Percentiles rank a stretch among this genome's conserved stretches.
These are phyloP conservation scores for Vulpes ferrilata DNA, from an alignment of 2,113 vertebrate genomes.

Conservation along the genomic window DNA sequence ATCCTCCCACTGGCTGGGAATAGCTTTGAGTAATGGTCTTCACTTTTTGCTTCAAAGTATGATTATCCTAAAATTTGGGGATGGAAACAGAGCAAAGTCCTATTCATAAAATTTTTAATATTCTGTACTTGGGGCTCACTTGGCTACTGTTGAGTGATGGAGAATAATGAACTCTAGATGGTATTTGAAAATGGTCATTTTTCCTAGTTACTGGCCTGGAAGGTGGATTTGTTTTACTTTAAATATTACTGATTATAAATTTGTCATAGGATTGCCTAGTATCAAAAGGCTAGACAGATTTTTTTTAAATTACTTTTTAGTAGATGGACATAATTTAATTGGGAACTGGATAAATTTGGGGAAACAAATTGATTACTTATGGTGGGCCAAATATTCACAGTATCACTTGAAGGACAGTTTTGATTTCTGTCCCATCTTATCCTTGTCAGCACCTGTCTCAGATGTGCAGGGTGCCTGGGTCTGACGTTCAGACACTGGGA, in stretches of 20 bases:
- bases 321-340: not conserved
- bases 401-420: conserved; percentile 25
- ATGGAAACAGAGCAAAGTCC: not conserved
- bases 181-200: not conserved
- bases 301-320: conserved; percentile 55
- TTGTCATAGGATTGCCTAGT: not conserved
- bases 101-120: conserved; percentile 30
- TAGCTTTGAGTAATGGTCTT: not conserved
- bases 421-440: conserved; percentile 13
- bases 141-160: not conserved
- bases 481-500: conserved; percentile 6
- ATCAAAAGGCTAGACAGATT: not conserved
- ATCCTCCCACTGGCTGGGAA: not conserved
- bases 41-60: not conserved
- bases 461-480: not conserved
- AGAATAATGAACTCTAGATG: conserved; percentile 41
- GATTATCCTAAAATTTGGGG: not conserved
- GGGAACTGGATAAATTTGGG: not conserved
- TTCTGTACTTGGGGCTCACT: not conserved
- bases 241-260: conserved; percentile 50
- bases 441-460: not conserved
- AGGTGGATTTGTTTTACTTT: conserved; percentile 59
- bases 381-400: not conserved
- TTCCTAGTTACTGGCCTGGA: not conserved
- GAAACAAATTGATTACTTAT: too few relatives aligned